Conservation (phyloP, 2,888 invertebrate species). For the Philhelius pedissequus region DNA sequence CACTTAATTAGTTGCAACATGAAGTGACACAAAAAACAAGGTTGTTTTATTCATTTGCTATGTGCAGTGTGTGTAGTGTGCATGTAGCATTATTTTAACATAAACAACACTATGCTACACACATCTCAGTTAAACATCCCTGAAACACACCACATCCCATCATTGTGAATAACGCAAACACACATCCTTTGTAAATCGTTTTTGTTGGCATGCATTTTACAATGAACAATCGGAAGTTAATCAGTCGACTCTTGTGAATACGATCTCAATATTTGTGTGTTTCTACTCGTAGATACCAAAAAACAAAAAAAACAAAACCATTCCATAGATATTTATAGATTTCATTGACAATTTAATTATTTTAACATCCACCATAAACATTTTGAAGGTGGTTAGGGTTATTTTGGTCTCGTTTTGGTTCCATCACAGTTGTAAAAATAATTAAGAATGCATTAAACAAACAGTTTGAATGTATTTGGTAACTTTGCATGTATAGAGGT, state of each 20-base stretch:
- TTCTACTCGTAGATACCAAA: background rate
- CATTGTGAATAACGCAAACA: no score
- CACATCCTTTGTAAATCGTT: background rate
- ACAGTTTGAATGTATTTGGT: background rate
- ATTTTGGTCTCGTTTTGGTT: background rate
- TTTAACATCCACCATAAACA: background rate
- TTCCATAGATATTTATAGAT: constrained; percentile 11
- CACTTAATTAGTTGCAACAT: constrained; percentile 39
- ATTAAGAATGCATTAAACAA: constrained; percentile 27
- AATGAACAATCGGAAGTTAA: constrained; percentile 37
- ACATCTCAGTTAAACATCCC: background rate
- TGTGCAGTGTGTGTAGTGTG: background rate
- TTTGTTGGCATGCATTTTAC: background rate
- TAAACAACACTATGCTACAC: background rate
- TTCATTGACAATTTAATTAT: background rate
- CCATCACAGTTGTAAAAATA: background rate
- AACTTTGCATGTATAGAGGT: background rate
- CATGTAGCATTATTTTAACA: constrained; percentile 25
- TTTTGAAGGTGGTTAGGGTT: background rate
- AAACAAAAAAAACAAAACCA: background rate
- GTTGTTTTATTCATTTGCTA: constrained; percentile 15
- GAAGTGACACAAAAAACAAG: constrained; percentile 25
- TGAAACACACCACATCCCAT: background rate
- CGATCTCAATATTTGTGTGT: background rate
- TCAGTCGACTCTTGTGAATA: background rate